These are phyloP conservation scores for Heliornis fulica DNA, from an alignment of 2,113 vertebrate species.

Conservation along the genomic window DNA sequence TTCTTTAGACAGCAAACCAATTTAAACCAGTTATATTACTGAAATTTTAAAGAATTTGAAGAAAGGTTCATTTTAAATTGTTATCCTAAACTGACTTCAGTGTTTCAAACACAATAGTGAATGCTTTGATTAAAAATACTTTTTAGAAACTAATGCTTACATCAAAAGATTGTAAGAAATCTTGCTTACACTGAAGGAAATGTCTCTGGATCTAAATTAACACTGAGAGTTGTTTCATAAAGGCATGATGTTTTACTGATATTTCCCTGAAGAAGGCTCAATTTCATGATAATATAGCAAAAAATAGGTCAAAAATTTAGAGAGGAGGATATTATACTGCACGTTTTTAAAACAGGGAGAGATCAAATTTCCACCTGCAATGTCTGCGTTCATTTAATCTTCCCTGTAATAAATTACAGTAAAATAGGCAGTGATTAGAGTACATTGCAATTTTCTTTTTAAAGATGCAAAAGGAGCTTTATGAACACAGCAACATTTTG, in stretches of 20 bases:
- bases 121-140: background rate
- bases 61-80: background rate
- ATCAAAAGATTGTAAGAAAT: background rate
- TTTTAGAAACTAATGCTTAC: background rate
- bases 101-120: background rate
- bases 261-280: conserved; percentile 29
- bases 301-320: conserved; percentile 40
- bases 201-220: conserved; percentile 11
- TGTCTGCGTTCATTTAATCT: conserved; percentile 24
- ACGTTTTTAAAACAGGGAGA: background rate
- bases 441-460: conserved; percentile 40
- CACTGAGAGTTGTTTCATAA: conserved; percentile 7
- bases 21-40: background rate
- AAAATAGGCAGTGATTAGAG: conserved; percentile 45
- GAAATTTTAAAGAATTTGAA: background rate
- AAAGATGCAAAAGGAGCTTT: conserved; percentile 43
- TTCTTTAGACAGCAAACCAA: background rate
- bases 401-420: conserved; percentile 23
- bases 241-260: background rate
- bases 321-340: background rate
- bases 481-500: conserved; percentile 63
- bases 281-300: background rate
- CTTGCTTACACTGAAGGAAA: background rate
- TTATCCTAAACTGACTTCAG: background rate
- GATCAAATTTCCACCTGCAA: conserved; percentile 44